Evolutionary conservation across 2,888 invertebrate species (phyloP).

Genomic region (Hartigia nigra): DNA sequence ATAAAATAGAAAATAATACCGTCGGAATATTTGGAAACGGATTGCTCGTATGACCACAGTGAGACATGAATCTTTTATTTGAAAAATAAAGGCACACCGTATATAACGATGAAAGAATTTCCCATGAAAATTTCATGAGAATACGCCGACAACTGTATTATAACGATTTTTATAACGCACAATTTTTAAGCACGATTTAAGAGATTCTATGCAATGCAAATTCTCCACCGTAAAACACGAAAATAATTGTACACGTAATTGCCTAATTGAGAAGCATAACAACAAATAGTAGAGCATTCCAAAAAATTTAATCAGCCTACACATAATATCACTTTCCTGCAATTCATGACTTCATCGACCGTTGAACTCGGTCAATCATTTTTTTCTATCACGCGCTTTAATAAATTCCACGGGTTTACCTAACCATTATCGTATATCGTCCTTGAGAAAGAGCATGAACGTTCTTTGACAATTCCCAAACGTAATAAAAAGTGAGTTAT

Average conservation of each 20-base stretch:
- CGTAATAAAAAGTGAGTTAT: too few species aligned
- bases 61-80: neutral
- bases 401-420: neutral
- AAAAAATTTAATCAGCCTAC: neutral
- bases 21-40: neutral
- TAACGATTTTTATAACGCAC: neutral
- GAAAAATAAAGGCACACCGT: neutral
- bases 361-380: neutral
- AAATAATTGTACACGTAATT: neutral
- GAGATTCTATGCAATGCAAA: neutral
- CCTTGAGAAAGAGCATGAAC: neutral
- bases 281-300: neutral
- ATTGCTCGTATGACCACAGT: neutral
- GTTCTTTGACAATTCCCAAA: neutral
- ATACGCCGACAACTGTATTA: neutral
- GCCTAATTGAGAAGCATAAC: neutral
- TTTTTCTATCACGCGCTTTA: neutral
- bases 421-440: neutral
- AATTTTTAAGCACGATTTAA: neutral
- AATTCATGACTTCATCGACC: neutral
- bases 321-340: neutral
- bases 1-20: neutral
- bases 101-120: neutral
- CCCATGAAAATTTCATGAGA: neutral
- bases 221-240: neutral